phyloP scores from a whole-genome alignment of 2,797 vertebrate genomes.

The Cottoperca gobio region DNA sequence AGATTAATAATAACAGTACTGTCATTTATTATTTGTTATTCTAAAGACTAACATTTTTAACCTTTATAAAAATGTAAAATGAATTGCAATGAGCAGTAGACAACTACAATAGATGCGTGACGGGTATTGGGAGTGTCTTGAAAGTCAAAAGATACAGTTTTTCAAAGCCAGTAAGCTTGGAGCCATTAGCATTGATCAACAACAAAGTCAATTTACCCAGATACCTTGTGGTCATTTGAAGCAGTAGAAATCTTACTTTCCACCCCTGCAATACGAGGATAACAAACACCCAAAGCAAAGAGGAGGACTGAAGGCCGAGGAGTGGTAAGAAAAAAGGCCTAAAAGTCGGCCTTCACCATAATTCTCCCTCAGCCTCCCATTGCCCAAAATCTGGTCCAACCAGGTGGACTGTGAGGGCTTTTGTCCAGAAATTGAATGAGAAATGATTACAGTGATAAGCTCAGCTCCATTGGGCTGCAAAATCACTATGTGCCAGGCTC shows the following conservation, averaged over 20 bases:
- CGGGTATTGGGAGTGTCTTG: background rate
- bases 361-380: conserved; percentile 48
- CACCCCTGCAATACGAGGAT: background rate
- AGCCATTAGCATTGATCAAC: background rate
- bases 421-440: conserved; percentile 74
- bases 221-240: background rate
- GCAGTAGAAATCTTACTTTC: conserved; percentile 3
- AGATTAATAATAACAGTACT: background rate
- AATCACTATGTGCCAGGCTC: conserved; percentile 64
- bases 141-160: background rate
- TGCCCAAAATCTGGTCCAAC: conserved; percentile 49
- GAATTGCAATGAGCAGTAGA: background rate
- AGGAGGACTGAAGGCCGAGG: background rate
- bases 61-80: background rate
- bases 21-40: background rate
- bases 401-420: conserved; percentile 58
- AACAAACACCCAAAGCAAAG: conserved; percentile 7
- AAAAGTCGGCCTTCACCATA: conserved; percentile 51
- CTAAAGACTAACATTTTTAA: background rate
- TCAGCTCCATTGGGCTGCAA: conserved; percentile 55
- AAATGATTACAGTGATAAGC: conserved; percentile 77
- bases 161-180: background rate
- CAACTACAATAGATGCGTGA: background rate
- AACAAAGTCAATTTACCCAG: background rate
- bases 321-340: conserved; percentile 2